Conservation (phyloP, 2,888 invertebrate genomes). For the Mythimna lalbum region DNA sequence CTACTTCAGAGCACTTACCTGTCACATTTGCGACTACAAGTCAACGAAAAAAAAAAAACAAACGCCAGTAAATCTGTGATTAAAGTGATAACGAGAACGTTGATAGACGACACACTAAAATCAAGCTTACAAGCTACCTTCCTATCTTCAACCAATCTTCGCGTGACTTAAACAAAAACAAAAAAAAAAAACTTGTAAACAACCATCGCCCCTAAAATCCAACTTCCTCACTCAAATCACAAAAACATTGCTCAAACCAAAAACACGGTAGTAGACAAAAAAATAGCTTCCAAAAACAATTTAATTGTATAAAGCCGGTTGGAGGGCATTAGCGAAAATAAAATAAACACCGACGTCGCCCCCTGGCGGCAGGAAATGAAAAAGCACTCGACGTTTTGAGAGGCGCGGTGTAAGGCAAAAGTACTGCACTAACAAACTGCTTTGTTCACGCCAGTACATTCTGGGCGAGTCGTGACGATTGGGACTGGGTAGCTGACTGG, state of each 20-base stretch:
- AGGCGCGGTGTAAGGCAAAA: constrained; percentile 73
- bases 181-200: constrained; percentile 3
- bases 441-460: constrained; percentile 74
- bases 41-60: too few species aligned
- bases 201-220: not conserved
- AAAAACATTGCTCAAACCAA: constrained; percentile 41
- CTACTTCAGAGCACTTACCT: too few species aligned
- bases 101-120: not conserved
- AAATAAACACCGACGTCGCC: constrained; percentile 74
- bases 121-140: not conserved
- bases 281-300: constrained; percentile 71
- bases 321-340: constrained; percentile 78
- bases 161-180: not conserved
- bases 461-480: constrained; percentile 30
- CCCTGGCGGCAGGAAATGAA: constrained; percentile 82
- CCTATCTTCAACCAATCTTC: not conserved
- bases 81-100: too few species aligned
- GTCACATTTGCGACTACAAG: too few species aligned
- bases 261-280: constrained; percentile 54
- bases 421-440: constrained; percentile 82
- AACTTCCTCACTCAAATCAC: constrained; percentile 34
- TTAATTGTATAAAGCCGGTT: constrained; percentile 77
- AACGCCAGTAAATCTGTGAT: too few species aligned
- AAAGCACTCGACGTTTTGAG: constrained; percentile 75
- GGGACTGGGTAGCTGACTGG: constrained; percentile 32